Percentiles rank a stretch among this genome's conserved stretches.
Evolutionary conservation across 2,797 vertebrate genomes (phyloP).

Genomic region (Eospalax fontanierii): DNA sequence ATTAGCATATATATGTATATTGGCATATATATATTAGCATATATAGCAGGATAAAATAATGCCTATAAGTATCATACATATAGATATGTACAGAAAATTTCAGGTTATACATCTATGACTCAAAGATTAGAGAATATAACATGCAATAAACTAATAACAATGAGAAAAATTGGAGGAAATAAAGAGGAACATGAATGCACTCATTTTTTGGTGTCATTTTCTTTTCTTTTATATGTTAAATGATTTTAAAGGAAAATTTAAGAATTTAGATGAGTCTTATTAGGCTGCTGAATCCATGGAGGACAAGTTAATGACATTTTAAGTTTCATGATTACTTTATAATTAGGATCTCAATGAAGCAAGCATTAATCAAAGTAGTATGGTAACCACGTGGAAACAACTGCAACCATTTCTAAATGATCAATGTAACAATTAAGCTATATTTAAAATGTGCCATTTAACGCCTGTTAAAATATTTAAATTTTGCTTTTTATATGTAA

Average conservation of each 20-base stretch:
- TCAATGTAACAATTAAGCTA: slow-evolving; percentile 41
- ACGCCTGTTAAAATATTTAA: background rate
- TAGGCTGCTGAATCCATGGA: slow-evolving; percentile 64
- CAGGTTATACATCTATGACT: background rate
- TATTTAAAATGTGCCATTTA: slow-evolving; percentile 20
- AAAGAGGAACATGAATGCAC: background rate
- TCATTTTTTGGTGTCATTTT: background rate
- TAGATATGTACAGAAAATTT: background rate
- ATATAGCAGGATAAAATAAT: background rate
- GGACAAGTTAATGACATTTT: slow-evolving; percentile 78
- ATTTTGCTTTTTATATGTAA: background rate
- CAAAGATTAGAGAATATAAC: background rate
- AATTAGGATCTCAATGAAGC: slow-evolving; percentile 78
- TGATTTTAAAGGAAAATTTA: slow-evolving; percentile 65
- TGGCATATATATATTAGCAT: background rate
- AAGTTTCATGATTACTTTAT: slow-evolving; percentile 80
- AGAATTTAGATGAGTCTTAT: slow-evolving; percentile 67
- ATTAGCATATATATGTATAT: background rate
- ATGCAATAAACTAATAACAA: slow-evolving; percentile 3
- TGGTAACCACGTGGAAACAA: slow-evolving; percentile 52
- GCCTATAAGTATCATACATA: background rate
- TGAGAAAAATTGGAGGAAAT: background rate
- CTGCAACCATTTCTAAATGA: slow-evolving; percentile 33
- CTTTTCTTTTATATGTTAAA: slow-evolving; percentile 25
- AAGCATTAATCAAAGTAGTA: slow-evolving; percentile 66